Evolutionary conservation across 2,888 invertebrate genomes (phyloP).

Genomic region (Troides aeacus): DNA sequence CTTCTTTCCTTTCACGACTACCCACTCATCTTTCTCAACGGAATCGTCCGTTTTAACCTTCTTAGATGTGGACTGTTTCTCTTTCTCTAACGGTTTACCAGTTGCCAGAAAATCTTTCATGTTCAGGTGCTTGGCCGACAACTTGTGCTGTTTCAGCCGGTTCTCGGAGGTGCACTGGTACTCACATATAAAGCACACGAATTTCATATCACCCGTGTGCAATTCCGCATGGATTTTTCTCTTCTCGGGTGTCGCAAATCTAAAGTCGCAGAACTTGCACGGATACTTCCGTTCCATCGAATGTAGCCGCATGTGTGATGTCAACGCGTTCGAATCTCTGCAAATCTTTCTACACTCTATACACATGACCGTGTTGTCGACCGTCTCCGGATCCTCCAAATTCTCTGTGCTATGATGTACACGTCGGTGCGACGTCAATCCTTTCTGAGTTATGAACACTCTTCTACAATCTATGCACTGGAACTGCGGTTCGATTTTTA

Average conservation of each 20-base stretch:
- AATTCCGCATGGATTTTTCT: conserved; percentile 63
- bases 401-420: conserved; percentile 60
- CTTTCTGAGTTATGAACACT: conserved; percentile 66
- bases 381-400: conserved; percentile 49
- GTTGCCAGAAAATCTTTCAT: conserved; percentile 67
- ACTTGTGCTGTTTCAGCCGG: conserved; percentile 63
- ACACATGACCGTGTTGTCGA: conserved; percentile 62
- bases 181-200: conserved; percentile 73
- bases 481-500: conserved; percentile 58
- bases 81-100: conserved; percentile 53
- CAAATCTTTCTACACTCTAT: conserved; percentile 71
- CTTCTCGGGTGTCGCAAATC: conserved; percentile 68
- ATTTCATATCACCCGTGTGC: conserved; percentile 73
- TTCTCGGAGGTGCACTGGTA: conserved; percentile 72
- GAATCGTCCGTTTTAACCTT: conserved; percentile 39
- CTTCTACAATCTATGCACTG: conserved; percentile 68
- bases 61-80: conserved; percentile 49
- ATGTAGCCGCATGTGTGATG: conserved; percentile 69
- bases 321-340: conserved; percentile 60
- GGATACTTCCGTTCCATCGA: conserved; percentile 66
- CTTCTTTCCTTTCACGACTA: conserved; percentile 49
- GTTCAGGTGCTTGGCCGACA: conserved; percentile 62
- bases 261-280: conserved; percentile 71
- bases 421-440: conserved; percentile 63
- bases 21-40: conserved; percentile 46